Conservation (phyloP, 2,888 invertebrate genomes). For the Helleia helle region DNA sequence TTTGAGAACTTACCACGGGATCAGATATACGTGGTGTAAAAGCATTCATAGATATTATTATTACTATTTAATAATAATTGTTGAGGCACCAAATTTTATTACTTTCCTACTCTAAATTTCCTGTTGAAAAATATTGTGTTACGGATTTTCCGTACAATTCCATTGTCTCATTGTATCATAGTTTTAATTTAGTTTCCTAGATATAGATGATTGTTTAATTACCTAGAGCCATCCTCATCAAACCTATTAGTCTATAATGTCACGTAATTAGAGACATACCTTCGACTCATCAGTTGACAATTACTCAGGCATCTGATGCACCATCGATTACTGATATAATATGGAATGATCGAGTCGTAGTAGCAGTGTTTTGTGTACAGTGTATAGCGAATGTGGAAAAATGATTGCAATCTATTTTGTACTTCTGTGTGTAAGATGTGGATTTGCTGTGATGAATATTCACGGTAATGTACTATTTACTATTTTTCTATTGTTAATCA, state of each 20-base stretch:
- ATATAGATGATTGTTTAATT: not conserved
- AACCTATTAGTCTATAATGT: slow-evolving; percentile 29
- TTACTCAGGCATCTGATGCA: slow-evolving; percentile 36
- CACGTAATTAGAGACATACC: slow-evolving; percentile 36
- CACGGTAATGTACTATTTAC: too few relatives aligned
- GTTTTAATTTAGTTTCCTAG: not conserved
- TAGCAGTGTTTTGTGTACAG: not conserved
- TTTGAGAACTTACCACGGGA: too few relatives aligned
- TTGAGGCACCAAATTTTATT: too few relatives aligned
- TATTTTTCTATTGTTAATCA: too few relatives aligned
- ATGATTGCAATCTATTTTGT: not conserved
- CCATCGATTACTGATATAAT: too few relatives aligned
- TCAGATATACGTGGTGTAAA: too few relatives aligned
- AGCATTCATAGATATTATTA: too few relatives aligned
- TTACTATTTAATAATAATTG: too few relatives aligned
- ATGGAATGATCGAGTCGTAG: slow-evolving; percentile 13
- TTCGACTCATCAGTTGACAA: slow-evolving; percentile 32
- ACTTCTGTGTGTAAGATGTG: not conserved
- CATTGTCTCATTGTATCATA: not conserved
- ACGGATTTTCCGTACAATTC: not conserved
- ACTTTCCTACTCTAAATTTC: too few relatives aligned
- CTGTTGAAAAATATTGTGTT: not conserved
- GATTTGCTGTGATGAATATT: not conserved
- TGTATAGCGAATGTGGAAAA: not conserved
- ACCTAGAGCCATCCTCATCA: slow-evolving; percentile 20